Conservation (phyloP, 2,113 vertebrate species). For the Bolborhynchus lineola region DNA sequence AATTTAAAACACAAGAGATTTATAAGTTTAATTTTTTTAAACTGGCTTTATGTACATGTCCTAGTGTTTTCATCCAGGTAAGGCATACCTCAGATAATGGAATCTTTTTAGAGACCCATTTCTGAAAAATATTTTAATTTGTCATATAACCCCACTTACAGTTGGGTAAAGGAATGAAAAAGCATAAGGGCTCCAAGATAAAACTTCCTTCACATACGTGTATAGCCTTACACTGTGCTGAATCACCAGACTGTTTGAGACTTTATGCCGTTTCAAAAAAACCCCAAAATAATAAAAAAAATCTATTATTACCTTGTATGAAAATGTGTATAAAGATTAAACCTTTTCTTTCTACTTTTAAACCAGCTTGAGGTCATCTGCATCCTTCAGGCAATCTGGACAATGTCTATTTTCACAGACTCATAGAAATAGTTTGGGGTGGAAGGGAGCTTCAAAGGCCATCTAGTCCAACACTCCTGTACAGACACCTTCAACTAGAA, state of each 20-base stretch:
- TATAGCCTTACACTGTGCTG: background rate
- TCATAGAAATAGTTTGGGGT: background rate
- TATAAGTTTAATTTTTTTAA: background rate
- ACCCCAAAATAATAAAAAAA: constrained; percentile 7
- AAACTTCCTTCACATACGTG: background rate
- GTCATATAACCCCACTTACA: constrained; percentile 4
- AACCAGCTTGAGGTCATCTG: background rate
- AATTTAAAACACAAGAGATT: background rate
- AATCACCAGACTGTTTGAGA: background rate
- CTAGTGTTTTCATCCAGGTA: background rate
- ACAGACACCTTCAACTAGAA: background rate
- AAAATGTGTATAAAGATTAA: background rate
- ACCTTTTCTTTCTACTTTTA: background rate
- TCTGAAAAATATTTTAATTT: constrained; percentile 7
- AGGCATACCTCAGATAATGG: background rate
- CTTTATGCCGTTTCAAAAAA: background rate
- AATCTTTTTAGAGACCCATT: background rate
- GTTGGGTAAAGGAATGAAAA: constrained; percentile 5
- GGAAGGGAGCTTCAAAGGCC: background rate
- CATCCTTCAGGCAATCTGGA: background rate
- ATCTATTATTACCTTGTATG: background rate
- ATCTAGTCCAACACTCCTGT: background rate
- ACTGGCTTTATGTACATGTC: background rate
- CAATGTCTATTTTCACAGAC: background rate
- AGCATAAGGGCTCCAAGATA: background rate